Conservation (phyloP, 2,113 vertebrate genomes). For the Pterocles burchelli region DNA sequence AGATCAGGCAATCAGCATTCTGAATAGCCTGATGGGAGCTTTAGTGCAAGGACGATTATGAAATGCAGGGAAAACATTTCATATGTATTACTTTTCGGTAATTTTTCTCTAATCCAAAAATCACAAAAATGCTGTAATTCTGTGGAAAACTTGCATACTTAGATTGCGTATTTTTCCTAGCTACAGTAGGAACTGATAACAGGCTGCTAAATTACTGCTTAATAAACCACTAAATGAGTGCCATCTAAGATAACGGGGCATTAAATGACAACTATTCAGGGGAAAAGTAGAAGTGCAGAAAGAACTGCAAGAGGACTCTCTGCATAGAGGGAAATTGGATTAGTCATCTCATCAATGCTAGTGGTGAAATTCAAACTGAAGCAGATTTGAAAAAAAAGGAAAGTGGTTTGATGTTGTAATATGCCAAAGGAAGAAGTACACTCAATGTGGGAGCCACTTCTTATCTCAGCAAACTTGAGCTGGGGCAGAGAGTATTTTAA, state of each 20-base stretch:
- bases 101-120: slow-evolving; percentile 41
- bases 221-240: slow-evolving; percentile 61
- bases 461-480: background rate
- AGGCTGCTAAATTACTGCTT: slow-evolving; percentile 59
- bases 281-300: slow-evolving; percentile 13
- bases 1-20: background rate
- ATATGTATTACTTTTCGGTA: background rate
- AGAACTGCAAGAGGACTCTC: slow-evolving; percentile 11
- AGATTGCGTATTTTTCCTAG: background rate
- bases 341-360: background rate
- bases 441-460: background rate
- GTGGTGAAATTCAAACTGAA: background rate
- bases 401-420: background rate
- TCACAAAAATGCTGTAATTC: slow-evolving; percentile 32
- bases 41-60: background rate
- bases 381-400: background rate
- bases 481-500: background rate
- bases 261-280: slow-evolving; percentile 31
- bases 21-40: background rate
- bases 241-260: slow-evolving; percentile 47
- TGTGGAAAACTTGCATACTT: background rate
- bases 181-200: slow-evolving; percentile 15
- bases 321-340: slow-evolving; percentile 27
- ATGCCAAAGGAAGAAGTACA: background rate
- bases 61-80: slow-evolving; percentile 31